Evolutionary conservation across 1,140 invertebrate species (phyloP).

Genomic region (Hyles vespertilio): DNA sequence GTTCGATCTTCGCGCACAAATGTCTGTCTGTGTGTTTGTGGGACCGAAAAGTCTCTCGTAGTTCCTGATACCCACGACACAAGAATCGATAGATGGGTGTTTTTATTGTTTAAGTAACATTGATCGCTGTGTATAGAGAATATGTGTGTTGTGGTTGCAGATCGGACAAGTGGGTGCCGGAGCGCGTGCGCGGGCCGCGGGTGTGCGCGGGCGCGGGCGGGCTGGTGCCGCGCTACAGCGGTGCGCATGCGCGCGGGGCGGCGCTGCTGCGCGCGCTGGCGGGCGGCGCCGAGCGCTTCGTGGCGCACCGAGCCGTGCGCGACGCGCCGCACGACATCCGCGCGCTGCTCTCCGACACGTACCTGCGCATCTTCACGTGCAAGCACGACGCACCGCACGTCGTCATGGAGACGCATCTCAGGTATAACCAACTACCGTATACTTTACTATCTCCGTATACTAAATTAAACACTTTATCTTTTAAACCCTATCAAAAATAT

Average conservation of each 20-base stretch:
- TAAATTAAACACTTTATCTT: no score
- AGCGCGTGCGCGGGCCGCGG: slow-evolving; percentile 83
- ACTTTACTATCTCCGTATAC: no score
- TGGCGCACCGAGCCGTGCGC: slow-evolving; percentile 88
- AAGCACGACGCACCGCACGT: slow-evolving; percentile 75
- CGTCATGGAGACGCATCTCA: slow-evolving; percentile 81
- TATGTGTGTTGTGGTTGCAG: no score
- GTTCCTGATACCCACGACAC: no score
- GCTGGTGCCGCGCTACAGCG: slow-evolving; percentile 87
- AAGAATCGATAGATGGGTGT: no score
- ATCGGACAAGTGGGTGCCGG: slow-evolving; percentile 81
- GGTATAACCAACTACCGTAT: slow-evolving; percentile 51
- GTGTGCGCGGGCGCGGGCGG: slow-evolving; percentile 89
- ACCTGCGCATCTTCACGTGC: slow-evolving; percentile 85
- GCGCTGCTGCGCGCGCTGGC: slow-evolving; percentile 90
- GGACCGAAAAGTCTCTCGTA: no score
- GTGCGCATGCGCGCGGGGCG: slow-evolving; percentile 87
- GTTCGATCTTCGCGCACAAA: no score
- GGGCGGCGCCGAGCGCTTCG: slow-evolving; percentile 85
- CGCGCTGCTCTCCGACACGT: slow-evolving; percentile 86
- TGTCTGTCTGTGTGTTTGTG: no score
- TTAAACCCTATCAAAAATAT: no score
- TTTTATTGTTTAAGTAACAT: no score
- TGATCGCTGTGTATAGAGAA: no score
- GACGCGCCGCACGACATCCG: slow-evolving; percentile 82